phyloP scores from a whole-genome alignment of 2,113 vertebrate species.

The Odontesthes bonariensis region DNA sequence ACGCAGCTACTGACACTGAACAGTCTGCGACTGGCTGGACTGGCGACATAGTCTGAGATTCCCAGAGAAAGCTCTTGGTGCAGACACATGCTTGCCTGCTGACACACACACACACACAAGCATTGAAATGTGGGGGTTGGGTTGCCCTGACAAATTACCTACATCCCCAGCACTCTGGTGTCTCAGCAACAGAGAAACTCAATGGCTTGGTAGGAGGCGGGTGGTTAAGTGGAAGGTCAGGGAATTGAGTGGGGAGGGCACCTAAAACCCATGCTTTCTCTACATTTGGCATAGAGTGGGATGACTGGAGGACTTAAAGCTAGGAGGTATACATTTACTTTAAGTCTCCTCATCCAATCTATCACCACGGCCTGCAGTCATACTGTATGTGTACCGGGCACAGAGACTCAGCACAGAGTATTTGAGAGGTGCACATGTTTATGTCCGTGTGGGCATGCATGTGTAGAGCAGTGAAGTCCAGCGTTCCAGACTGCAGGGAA shows the following conservation, averaged over 20 bases:
- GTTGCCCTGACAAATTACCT: constrained; percentile 79
- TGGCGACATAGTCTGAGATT: constrained; percentile 68
- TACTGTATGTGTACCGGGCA: constrained; percentile 20
- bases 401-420: constrained; percentile 15
- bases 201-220: constrained; percentile 55
- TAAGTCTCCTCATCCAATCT: constrained; percentile 68
- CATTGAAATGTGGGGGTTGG: constrained; percentile 60
- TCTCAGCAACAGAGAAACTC: constrained; percentile 67
- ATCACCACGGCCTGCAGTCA: constrained; percentile 61
- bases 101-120: constrained; percentile 50
- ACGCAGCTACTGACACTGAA: constrained; percentile 52
- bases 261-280: constrained; percentile 52
- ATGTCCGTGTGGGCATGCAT: constrained; percentile 50
- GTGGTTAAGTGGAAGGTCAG: constrained; percentile 71
- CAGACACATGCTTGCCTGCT: constrained; percentile 63
- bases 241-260: constrained; percentile 53
- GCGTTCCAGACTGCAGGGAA: constrained; percentile 74
- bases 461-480: constrained; percentile 56
- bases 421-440: constrained; percentile 40
- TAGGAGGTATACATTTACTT: constrained; percentile 62
- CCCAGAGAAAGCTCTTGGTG: constrained; percentile 62
- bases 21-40: constrained; percentile 64
- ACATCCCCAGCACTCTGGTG: constrained; percentile 65
- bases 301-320: constrained; percentile 6
- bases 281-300: constrained; percentile 15